A percentile compares a stretch with the other conserved stretches of the same genome.
Evolutionary conservation across 2,113 vertebrate species (phyloP).

Genomic region (Stegostoma tigrinum): DNA sequence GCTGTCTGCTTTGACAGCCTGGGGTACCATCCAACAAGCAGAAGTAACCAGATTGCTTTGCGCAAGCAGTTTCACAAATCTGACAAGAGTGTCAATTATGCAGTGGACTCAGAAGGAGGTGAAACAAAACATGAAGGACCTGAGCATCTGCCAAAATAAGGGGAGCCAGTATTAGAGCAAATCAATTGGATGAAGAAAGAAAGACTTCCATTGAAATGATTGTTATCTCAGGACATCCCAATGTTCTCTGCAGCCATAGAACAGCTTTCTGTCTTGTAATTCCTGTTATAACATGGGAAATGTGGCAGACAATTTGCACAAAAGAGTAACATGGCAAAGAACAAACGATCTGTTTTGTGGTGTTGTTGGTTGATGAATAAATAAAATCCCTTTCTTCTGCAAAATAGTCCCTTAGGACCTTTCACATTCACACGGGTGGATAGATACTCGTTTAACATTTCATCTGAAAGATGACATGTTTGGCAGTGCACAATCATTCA

Average conservation of each 20-base stretch:
- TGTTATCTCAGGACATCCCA: background rate
- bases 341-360: background rate
- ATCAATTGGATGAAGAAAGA: background rate
- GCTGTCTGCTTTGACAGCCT: background rate
- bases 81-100: background rate
- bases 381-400: background rate
- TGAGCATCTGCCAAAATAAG: background rate
- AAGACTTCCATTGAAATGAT: background rate
- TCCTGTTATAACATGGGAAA: background rate
- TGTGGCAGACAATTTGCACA: background rate
- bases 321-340: background rate
- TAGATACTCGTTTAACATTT: background rate
- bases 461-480: background rate
- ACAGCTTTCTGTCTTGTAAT: background rate
- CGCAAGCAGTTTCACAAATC: background rate
- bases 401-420: background rate
- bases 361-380: background rate
- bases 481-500: background rate
- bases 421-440: background rate
- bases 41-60: background rate
- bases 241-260: background rate
- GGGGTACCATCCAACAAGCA: background rate
- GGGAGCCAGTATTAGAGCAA: background rate
- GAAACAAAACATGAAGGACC: background rate
- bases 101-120: background rate